These are phyloP conservation scores for Cyrtonyx montezumae DNA, from an alignment of 2,113 vertebrate species.

Conservation along the genomic window DNA sequence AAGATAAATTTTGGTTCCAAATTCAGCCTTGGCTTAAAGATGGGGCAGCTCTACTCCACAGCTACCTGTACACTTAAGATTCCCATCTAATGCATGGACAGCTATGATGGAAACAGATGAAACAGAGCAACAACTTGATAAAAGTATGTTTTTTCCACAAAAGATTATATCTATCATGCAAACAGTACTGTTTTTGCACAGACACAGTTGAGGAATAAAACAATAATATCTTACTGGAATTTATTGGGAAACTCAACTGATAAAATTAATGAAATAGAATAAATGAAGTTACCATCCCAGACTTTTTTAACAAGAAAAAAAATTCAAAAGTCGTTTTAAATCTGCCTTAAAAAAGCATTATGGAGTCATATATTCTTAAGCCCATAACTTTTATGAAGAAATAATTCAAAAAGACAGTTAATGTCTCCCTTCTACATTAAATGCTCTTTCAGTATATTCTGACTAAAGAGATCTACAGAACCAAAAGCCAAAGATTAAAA, in stretches of 20 bases:
- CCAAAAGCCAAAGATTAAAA: not conserved
- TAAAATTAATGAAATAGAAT: not conserved
- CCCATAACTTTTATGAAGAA: not conserved
- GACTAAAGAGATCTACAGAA: not conserved
- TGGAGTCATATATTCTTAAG: not conserved
- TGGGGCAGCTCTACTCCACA: not conserved
- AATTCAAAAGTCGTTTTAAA: not conserved
- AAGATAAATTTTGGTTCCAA: conserved; percentile 56
- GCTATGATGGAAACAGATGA: not conserved
- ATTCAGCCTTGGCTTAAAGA: conserved; percentile 20
- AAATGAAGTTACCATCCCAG: not conserved
- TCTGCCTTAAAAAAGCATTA: not conserved
- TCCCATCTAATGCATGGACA: not conserved
- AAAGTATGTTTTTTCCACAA: not conserved
- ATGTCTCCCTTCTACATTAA: not conserved
- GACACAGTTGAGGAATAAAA: not conserved
- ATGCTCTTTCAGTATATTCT: not conserved
- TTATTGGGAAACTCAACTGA: not conserved
- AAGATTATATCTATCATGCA: not conserved
- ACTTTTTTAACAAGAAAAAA: not conserved
- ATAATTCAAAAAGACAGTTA: not conserved
- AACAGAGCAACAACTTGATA: not conserved
- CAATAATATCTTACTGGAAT: not conserved
- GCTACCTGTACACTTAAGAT: not conserved
- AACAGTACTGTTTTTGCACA: not conserved